Conservation (phyloP, 2,888 invertebrate genomes). For the Steromphala cineraria region DNA sequence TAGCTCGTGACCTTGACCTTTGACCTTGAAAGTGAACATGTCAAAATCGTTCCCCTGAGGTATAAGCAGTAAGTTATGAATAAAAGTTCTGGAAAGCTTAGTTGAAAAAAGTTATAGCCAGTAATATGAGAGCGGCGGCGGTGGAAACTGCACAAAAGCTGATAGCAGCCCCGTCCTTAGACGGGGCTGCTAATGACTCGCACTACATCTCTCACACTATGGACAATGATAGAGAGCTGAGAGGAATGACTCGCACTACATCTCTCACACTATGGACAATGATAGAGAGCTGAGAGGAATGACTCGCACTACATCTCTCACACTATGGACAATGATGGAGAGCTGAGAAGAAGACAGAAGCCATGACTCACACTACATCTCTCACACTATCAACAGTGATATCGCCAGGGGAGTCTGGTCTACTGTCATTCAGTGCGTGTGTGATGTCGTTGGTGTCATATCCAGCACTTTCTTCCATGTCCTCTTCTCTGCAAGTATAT, state of each 20-base stretch:
- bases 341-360: background rate
- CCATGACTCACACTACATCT: slow-evolving; percentile 41
- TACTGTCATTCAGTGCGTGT: slow-evolving; percentile 34
- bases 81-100: no score
- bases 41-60: no score
- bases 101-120: no score
- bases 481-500: background rate
- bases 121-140: no score
- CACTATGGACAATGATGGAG: background rate
- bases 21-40: no score
- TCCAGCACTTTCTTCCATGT: background rate
- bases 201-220: no score
- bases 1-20: no score
- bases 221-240: background rate
- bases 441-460: slow-evolving; percentile 39
- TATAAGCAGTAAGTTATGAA: no score
- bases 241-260: slow-evolving; percentile 35
- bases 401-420: slow-evolving; percentile 80
- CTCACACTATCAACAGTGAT: slow-evolving; percentile 90
- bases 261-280: slow-evolving; percentile 86
- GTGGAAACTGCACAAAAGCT: no score
- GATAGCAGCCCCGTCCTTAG: no score
- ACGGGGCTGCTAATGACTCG: no score
- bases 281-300: slow-evolving; percentile 77
- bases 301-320: no score